Percentiles rank a stretch among this genome's conserved stretches.
Evolutionary conservation across 2,113 vertebrate genomes (phyloP).

Genomic region (Tachysurus fulvidraco): DNA sequence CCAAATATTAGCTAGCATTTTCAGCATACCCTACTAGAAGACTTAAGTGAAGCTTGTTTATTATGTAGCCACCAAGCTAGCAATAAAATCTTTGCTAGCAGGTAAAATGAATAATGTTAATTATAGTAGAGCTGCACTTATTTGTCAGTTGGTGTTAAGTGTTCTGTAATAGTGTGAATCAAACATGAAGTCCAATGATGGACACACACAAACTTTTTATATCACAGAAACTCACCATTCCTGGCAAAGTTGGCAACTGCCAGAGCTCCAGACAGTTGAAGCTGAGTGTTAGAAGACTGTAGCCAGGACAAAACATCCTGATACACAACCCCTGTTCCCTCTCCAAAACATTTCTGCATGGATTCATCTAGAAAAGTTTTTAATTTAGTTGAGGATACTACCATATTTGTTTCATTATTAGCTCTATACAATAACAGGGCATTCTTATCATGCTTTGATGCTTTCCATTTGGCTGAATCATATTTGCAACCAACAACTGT

Average conservation of each 20-base stretch:
- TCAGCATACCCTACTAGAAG: not conserved
- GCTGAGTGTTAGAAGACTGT: conserved; percentile 69
- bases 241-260: conserved; percentile 72
- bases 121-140: not conserved
- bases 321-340: conserved; percentile 68
- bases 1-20: not conserved
- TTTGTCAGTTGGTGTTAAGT: not conserved
- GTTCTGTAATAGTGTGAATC: not conserved
- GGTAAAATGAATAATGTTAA: not conserved
- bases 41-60: not conserved
- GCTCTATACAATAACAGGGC: too few species aligned
- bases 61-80: not conserved
- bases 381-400: not conserved
- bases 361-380: conserved; percentile 66
- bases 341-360: conserved; percentile 73
- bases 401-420: not conserved
- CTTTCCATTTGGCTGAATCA: not conserved
- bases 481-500: not conserved
- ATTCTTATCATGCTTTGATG: not conserved
- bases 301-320: conserved; percentile 71
- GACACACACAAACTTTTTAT: not conserved
- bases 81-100: not conserved
- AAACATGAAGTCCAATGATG: not conserved
- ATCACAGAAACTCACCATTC: conserved; percentile 42
- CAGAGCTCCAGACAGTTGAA: conserved; percentile 68